Base-by-base conservation (phyloP, 2,888 invertebrate genomes). In the Hoplodrina blanda region DNA sequence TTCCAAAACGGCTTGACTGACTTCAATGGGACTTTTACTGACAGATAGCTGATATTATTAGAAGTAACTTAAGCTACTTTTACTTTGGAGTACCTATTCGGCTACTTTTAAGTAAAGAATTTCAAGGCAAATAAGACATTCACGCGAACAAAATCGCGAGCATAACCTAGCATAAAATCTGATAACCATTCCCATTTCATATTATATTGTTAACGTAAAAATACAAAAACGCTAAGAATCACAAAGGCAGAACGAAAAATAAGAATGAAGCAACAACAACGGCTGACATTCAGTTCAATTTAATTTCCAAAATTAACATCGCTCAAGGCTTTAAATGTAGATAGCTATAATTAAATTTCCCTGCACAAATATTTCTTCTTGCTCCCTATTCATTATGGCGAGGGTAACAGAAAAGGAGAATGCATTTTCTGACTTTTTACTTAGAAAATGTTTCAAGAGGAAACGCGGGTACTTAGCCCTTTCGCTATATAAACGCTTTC, bases 321-420 rank as follows among this genome's bases (percentile, higher is more conserved):
- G 67, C 64, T 64, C 25, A 64, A 44, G 57, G 64, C 55, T 64
- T 1, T 64, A 63, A 80, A 71, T 80, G 54, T 50, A 75, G 61
- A 79, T 70, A 55, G 70, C 71, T 62, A 41, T 71, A 71, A 76
- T 80, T 64, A 80, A 80, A 78, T 80, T 78, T 76, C 30, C 67
- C 17, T 64, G 57, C 66, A 78, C 54, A 67, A 78, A 70, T 80
- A 75, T 80, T 80, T 70, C 70, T 17, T 57, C 41, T 20, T 50
- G 19, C 56, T 59, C 70, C 63, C 63, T 61, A 52, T 78, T 70
- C 70, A 67, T 78, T 70, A 56, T 13, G 46, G 7, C 20, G 6
- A 52, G 49, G 46, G 64, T 59, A 75, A 80, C 61, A 80, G 17
- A 67, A 77, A 63, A 57, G 15, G 13, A 19, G 33, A 64, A 80